Evolutionary conservation across 1,140 invertebrate genomes (phyloP).

Genomic region (Nebria ingens): DNA sequence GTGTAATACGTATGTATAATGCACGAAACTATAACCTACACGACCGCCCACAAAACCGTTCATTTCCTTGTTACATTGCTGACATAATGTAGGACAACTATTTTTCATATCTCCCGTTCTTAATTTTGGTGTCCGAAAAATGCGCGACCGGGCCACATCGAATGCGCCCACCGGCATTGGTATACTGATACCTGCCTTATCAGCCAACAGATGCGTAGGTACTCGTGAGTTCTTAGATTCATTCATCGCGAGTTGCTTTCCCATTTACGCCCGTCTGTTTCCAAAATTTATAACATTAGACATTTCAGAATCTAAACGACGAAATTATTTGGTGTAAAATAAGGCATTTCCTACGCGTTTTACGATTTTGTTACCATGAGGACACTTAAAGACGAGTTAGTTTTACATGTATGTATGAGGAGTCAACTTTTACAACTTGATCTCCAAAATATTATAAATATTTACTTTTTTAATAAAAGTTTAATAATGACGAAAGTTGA

Average conservation of each 20-base stretch:
- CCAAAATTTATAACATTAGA: background rate
- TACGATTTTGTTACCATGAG: too few relatives aligned
- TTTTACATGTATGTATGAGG: too few relatives aligned
- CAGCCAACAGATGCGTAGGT: background rate
- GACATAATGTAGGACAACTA: conserved; percentile 1
- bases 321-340: too few relatives aligned
- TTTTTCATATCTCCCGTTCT: too few relatives aligned
- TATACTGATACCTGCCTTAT: background rate
- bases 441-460: too few relatives aligned
- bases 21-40: conserved; percentile 1
- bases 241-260: background rate
- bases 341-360: background rate
- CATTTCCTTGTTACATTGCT: background rate
- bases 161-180: background rate
- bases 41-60: background rate
- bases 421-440: too few relatives aligned
- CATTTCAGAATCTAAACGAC: too few relatives aligned
- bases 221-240: background rate
- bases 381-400: too few relatives aligned
- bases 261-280: too few relatives aligned
- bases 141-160: background rate
- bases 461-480: too few relatives aligned
- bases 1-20: too few relatives aligned
- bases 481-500: too few relatives aligned
- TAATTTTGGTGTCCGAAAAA: background rate